Conservation (phyloP, 2,113 vertebrate species). For the Cyprinodon tularosa region DNA sequence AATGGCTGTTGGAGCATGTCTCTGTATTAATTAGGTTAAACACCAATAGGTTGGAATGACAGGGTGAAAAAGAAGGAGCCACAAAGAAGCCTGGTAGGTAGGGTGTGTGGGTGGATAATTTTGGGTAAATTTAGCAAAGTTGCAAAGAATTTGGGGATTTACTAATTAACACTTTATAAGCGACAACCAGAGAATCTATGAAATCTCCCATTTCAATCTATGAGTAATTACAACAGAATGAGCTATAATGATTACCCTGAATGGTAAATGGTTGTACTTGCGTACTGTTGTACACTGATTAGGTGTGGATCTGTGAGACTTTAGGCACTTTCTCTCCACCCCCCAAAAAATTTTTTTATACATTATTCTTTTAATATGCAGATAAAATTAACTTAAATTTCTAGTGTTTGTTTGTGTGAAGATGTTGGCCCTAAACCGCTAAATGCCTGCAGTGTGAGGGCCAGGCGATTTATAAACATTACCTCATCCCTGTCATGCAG, state of each 20-base stretch:
- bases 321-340: background rate
- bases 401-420: constrained; percentile 1
- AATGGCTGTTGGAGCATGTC: background rate
- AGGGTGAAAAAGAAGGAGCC: background rate
- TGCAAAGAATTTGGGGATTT: background rate
- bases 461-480: constrained; percentile 75
- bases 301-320: background rate
- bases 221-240: background rate
- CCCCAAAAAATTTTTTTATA: too few species aligned
- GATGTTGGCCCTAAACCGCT: constrained; percentile 12
- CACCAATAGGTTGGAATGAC: background rate
- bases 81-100: background rate
- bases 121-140: background rate
- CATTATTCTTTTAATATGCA: too few species aligned
- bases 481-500: constrained; percentile 73
- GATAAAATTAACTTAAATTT: too few species aligned
- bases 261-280: background rate
- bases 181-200: background rate
- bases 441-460: constrained; percentile 43
- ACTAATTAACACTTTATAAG: background rate
- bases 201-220: background rate
- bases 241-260: background rate
- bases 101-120: background rate
- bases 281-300: background rate
- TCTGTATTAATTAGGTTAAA: background rate